Evolutionary conservation across 2,113 vertebrate genomes (phyloP).

Genomic region (Hippopotamus amphibius): DNA sequence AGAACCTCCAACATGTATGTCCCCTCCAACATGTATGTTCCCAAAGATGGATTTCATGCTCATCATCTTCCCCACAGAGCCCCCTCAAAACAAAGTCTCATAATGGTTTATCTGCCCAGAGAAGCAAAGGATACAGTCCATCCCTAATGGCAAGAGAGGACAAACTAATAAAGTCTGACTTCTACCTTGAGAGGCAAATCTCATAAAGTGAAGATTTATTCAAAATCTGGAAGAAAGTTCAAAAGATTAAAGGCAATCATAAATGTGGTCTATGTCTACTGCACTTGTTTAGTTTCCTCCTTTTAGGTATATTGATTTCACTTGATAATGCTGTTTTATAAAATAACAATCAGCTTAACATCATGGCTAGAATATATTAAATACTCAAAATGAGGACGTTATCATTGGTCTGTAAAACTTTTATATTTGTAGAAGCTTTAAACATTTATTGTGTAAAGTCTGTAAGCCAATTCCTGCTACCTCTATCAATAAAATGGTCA

Average conservation of each 20-base stretch:
- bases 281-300: neutral
- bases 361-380: neutral
- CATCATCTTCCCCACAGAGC: fast-evolving
- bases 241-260: neutral
- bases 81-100: neutral
- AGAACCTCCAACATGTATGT: too few relatives aligned
- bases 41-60: neutral
- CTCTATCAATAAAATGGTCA: neutral
- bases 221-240: neutral
- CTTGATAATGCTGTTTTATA: neutral
- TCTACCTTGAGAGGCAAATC: neutral
- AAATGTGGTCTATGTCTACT: neutral
- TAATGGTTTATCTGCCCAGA: neutral
- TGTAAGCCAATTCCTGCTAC: neutral
- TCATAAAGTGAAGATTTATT: neutral
- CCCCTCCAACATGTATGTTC: fast-evolving
- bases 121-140: neutral
- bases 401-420: neutral
- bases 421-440: neutral
- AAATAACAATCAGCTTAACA: neutral
- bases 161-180: neutral
- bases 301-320: neutral
- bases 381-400: neutral
- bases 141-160: neutral
- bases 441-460: neutral